A percentile compares a stretch with the other conserved stretches of the same genome.
These are phyloP conservation scores for Aeoliscus strigatus DNA, from an alignment of 2,797 vertebrate species.

Conservation along the genomic window DNA sequence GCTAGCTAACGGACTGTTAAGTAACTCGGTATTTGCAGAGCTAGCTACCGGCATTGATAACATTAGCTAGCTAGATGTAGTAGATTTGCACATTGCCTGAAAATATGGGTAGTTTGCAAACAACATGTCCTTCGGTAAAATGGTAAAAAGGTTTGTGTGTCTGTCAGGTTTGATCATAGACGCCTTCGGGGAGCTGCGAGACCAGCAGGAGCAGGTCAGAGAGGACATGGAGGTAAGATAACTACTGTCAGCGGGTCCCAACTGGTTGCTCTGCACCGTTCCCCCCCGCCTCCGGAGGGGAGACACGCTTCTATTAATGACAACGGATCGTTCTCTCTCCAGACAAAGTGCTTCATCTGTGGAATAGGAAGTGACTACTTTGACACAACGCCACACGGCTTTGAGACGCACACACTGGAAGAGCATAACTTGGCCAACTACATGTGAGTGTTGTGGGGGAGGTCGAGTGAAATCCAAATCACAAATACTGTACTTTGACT, in stretches of 20 bases:
- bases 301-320: background rate
- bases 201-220: conserved; percentile 95
- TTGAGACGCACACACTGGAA: conserved; percentile 91
- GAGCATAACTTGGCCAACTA: conserved; percentile 94
- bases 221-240: conserved; percentile 92
- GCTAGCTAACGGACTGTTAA: too few relatives aligned
- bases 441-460: conserved; percentile 74
- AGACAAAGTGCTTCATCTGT: conserved; percentile 97
- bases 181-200: conserved; percentile 92
- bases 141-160: too few relatives aligned
- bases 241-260: conserved; percentile 1
- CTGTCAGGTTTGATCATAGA: conserved; percentile 90
- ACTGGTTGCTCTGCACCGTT: background rate
- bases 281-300: background rate
- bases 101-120: too few relatives aligned
- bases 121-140: too few relatives aligned
- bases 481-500: too few relatives aligned
- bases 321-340: conserved; percentile 1
- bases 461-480: too few relatives aligned
- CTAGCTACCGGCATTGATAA: too few relatives aligned
- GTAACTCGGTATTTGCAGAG: too few relatives aligned
- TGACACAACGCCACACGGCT: conserved; percentile 90
- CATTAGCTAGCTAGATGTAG: too few relatives aligned
- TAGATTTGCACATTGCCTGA: too few relatives aligned
- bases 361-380: conserved; percentile 96